Percentiles rank a stretch among this genome's conserved stretches.
phyloP scores from a whole-genome alignment of 2,888 invertebrate species.

The Lysandra coridon region DNA sequence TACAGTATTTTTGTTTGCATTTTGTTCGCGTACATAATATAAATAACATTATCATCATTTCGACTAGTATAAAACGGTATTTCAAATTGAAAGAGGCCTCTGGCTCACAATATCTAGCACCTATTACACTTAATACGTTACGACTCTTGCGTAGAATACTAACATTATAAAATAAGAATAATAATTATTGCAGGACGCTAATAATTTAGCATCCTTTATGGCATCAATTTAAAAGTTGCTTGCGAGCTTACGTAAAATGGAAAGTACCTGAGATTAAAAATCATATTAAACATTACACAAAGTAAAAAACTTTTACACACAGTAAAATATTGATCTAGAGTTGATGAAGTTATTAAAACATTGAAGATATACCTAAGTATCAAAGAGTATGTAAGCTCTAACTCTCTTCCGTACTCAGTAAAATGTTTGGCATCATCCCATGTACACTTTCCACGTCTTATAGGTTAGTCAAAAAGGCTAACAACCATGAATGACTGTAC shows the following conservation, averaged over 20 bases:
- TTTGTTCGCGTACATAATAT: background rate
- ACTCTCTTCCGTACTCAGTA: background rate
- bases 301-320: background rate
- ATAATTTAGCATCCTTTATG: background rate
- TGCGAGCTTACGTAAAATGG: too few relatives aligned
- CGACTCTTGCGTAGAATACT: background rate
- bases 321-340: background rate
- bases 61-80: conserved; percentile 21
- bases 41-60: background rate
- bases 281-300: too few relatives aligned
- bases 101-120: conserved; percentile 27
- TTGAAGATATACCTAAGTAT: background rate
- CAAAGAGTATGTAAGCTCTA: background rate
- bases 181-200: background rate
- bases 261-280: background rate
- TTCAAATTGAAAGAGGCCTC: conserved; percentile 11
- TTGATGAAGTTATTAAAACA: background rate
- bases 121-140: background rate
- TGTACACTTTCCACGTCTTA: background rate
- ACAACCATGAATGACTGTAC: background rate
- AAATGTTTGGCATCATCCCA: background rate
- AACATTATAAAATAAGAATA: conserved; percentile 18
- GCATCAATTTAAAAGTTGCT: background rate
- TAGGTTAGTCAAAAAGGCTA: background rate
- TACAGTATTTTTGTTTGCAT: background rate